These are phyloP conservation scores for Dasypolia templi DNA, from an alignment of 2,888 invertebrate genomes.

Conservation along the genomic window DNA sequence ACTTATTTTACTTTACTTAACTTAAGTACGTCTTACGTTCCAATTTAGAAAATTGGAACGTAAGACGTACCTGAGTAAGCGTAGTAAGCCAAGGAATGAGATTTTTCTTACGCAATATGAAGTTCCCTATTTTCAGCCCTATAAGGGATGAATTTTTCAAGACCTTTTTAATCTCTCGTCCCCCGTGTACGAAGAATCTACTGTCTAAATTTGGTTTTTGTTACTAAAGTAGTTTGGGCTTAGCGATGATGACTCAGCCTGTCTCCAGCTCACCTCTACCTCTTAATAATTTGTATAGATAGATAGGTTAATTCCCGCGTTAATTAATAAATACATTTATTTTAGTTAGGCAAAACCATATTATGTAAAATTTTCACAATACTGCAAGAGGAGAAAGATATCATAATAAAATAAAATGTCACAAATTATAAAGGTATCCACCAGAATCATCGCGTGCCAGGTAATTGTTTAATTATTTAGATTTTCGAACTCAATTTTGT, in stretches of 20 bases:
- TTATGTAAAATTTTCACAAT: neutral
- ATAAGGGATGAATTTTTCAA: neutral
- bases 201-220: neutral
- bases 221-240: neutral
- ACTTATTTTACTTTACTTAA: too few species aligned
- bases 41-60: too few species aligned
- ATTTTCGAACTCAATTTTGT: slow-evolving; percentile 17
- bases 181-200: neutral
- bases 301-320: slow-evolving; percentile 24
- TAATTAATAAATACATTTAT: neutral
- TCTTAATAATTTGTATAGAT: neutral
- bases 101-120: neutral
- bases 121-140: neutral
- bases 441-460: neutral
- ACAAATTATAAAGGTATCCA: neutral
- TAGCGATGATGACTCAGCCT: too few species aligned
- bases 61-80: too few species aligned
- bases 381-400: neutral
- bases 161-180: neutral
- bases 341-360: neutral
- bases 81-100: too few species aligned
- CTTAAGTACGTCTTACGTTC: neutral
- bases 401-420: neutral
- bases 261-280: neutral
- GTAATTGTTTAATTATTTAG: slow-evolving; percentile 19